Percentiles rank a stretch among this genome's conserved stretches.
These are phyloP conservation scores for Stegodyphus dumicola DNA, from an alignment of 1,140 invertebrate species.

Conservation along the genomic window DNA sequence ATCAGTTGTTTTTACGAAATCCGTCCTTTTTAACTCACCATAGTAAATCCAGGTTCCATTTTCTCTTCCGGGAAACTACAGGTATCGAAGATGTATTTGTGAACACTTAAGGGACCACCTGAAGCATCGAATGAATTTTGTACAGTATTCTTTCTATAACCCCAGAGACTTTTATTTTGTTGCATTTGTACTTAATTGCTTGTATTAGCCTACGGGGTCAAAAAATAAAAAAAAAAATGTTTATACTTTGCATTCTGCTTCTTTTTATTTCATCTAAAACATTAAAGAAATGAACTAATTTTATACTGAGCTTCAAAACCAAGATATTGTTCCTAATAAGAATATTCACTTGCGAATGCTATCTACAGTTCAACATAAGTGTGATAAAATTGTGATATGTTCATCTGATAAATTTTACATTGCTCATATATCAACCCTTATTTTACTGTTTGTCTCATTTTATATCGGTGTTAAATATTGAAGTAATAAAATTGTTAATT, in stretches of 20 bases:
- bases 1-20: slow-evolving; percentile 47
- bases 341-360: too few relatives aligned
- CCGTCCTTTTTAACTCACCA: neutral
- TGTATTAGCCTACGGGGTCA: slow-evolving; percentile 44
- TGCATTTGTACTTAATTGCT: slow-evolving; percentile 43
- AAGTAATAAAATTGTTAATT: too few relatives aligned
- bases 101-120: slow-evolving; percentile 14
- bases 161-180: slow-evolving; percentile 7
- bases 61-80: neutral
- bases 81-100: neutral
- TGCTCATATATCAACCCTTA: too few relatives aligned
- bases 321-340: too few relatives aligned
- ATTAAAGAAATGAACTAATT: too few relatives aligned
- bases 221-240: slow-evolving; percentile 49
- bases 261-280: neutral
- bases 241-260: slow-evolving; percentile 46
- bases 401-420: too few relatives aligned
- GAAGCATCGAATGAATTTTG: slow-evolving; percentile 16
- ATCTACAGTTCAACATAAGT: too few relatives aligned
- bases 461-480: too few relatives aligned
- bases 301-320: too few relatives aligned
- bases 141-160: slow-evolving; percentile 37
- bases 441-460: too few relatives aligned
- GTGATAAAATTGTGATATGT: too few relatives aligned
- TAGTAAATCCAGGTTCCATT: neutral